Evolutionary conservation across 1,140 invertebrate species (phyloP), one percentile per base, ranked within the genome.

Genomic region (Limonius californicus): DNA sequence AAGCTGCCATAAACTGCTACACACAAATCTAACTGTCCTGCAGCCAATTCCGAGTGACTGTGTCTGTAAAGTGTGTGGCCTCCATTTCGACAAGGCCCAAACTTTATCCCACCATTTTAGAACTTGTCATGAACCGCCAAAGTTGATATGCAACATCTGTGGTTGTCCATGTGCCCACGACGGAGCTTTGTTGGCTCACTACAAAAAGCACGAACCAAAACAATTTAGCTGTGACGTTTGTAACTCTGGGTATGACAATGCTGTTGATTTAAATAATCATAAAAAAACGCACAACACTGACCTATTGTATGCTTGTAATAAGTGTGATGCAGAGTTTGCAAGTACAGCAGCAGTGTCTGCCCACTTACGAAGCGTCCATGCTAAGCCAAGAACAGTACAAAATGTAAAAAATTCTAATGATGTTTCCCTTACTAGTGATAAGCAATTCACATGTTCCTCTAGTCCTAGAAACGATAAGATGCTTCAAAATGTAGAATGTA

Each of bases 281-380:
- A 54, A 61, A 21, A 61, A 61, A 32, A 61, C 50, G 39, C 59
- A 61, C 42, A 6, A 27, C 27, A 61, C 30, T 18, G 39, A 23
- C 6, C 54, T 61, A 19, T n/a, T 61, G 9, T 61, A 61, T 42
- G 59, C 59, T 39, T 61, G 59, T 43, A 61, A 61, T 54, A 61
- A 54, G 16, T 61, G 59, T 39, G 30, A 61, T 54, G 59, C 47
- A 20, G 53, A 47, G 15, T 61, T 61, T 61, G 27, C 50, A 32
- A 61, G 45, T 1, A 61, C 59, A n/a, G 23, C 47, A 14, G 27
- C 35, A 39, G 59, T 61, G 9, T 54, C 47, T 39, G 15, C 27
- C 19, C 59, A 61, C 39, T 39, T 61, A 54, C 9, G 59, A 39
- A 54, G 21, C 21, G 39, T 54, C 12, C 59, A 61, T 61, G 59